Evolutionary conservation across 1,140 invertebrate genomes (phyloP).

Genomic region (Eubasilissa regina): DNA sequence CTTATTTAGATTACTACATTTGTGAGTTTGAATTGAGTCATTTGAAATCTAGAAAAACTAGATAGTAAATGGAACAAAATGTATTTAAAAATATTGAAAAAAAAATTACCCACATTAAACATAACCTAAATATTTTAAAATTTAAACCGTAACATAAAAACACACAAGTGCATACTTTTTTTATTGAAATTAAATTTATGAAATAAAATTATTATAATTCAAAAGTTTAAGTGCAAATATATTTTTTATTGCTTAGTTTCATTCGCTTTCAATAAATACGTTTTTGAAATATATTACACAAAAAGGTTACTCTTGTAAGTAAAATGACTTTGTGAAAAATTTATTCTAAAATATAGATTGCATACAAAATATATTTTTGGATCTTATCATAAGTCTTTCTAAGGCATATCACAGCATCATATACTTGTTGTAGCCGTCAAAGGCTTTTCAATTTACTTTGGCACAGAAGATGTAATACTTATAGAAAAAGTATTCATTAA

Average conservation of each 20-base stretch:
- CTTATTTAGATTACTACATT: no score
- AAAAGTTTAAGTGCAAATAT: no score
- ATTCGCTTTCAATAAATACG: neutral
- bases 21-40: no score
- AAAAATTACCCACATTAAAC: no score
- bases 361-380: slow-evolving; percentile 46
- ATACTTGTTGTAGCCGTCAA: slow-evolving; percentile 8
- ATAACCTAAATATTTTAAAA: no score
- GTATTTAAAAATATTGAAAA: no score
- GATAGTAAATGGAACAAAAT: no score
- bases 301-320: slow-evolving; percentile 3
- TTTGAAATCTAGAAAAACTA: no score
- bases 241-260: neutral
- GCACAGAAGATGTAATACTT: neutral
- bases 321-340: slow-evolving; percentile 31
- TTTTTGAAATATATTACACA: slow-evolving; percentile 23
- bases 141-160: no score
- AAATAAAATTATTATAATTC: no score
- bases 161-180: no score
- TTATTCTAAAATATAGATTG: slow-evolving; percentile 41
- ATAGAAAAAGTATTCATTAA: slow-evolving; percentile 3
- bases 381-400: slow-evolving; percentile 46
- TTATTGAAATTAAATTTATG: no score
- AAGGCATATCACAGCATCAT: slow-evolving; percentile 40
- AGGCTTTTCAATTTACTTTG: slow-evolving; percentile 7